phyloP scores from a whole-genome alignment of 2,888 invertebrate genomes.

The Aphodius granarius region DNA sequence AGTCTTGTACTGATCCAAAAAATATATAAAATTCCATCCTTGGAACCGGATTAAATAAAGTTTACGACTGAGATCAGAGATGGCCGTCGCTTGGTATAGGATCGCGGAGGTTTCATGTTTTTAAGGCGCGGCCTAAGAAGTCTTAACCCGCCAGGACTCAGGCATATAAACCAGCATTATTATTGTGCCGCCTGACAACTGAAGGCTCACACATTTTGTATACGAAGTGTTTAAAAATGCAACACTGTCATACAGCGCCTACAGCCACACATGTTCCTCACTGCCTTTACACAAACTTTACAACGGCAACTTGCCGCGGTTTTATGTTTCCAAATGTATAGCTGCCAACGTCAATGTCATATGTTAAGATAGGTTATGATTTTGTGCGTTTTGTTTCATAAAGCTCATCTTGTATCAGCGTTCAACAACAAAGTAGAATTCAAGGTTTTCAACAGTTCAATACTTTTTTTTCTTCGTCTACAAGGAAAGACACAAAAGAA shows the following conservation, averaged over 20 bases:
- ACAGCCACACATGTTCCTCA: background rate
- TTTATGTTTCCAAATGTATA: background rate
- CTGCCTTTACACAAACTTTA: background rate
- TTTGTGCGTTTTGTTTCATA: background rate
- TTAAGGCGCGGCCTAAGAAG: background rate
- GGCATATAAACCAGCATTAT: constrained; percentile 45
- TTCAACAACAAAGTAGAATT: background rate
- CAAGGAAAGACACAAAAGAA: background rate
- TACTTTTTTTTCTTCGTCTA: background rate
- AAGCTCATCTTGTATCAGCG: background rate
- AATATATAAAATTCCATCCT: background rate
- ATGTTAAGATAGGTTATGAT: background rate
- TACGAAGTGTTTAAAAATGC: background rate
- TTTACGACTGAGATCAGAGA: constrained; percentile 17
- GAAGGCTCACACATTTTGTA: constrained; percentile 14
- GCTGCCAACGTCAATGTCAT: too few relatives aligned
- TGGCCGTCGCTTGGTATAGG: constrained; percentile 8
- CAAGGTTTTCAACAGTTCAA: background rate
- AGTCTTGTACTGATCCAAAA: background rate
- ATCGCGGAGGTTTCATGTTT: background rate
- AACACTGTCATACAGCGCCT: background rate
- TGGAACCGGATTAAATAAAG: constrained; percentile 35
- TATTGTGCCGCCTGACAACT: constrained; percentile 48
- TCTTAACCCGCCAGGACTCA: constrained; percentile 24
- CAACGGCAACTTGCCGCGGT: background rate